Conservation (phyloP, 2,797 vertebrate genomes). For the Onychomys arenicola region DNA sequence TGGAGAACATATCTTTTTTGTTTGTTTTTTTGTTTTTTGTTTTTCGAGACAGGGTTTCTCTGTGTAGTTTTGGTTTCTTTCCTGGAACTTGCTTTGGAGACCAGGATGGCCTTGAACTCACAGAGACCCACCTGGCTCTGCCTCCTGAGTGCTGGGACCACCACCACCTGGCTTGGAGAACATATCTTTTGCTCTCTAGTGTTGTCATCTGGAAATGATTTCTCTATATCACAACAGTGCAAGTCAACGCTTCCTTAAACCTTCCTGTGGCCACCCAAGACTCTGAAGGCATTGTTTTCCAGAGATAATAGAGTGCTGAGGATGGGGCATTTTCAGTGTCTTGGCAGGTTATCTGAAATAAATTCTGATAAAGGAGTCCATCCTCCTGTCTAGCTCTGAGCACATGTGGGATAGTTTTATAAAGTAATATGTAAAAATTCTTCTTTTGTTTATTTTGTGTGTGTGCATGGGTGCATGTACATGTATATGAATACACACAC, state of each 20-base stretch:
- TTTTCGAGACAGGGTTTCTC: too few species aligned
- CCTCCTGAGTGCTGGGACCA: too few species aligned
- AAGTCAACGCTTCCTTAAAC: constrained; percentile 40
- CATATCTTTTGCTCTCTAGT: constrained; percentile 46
- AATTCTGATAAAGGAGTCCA: constrained; percentile 33
- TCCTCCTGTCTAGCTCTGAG: neutral
- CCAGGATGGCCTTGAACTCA: too few species aligned
- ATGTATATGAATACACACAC: neutral
- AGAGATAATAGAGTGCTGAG: neutral
- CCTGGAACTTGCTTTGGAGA: too few species aligned
- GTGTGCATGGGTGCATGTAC: neutral
- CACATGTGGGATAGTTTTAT: neutral
- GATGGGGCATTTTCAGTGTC: constrained; percentile 41
- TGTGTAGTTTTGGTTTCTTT: too few species aligned
- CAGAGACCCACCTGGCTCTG: too few species aligned
- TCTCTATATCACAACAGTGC: constrained; percentile 10
- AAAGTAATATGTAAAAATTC: neutral
- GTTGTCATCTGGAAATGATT: constrained; percentile 58
- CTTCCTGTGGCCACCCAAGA: neutral
- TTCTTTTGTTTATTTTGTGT: neutral
- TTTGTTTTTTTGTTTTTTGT: too few species aligned
- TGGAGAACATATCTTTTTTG: neutral
- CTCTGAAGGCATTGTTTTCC: neutral
- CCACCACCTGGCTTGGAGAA: too few species aligned
- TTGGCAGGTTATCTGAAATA: constrained; percentile 55